These are phyloP conservation scores for Argentina silus DNA, from an alignment of 2,797 vertebrate genomes.

Conservation along the genomic window DNA sequence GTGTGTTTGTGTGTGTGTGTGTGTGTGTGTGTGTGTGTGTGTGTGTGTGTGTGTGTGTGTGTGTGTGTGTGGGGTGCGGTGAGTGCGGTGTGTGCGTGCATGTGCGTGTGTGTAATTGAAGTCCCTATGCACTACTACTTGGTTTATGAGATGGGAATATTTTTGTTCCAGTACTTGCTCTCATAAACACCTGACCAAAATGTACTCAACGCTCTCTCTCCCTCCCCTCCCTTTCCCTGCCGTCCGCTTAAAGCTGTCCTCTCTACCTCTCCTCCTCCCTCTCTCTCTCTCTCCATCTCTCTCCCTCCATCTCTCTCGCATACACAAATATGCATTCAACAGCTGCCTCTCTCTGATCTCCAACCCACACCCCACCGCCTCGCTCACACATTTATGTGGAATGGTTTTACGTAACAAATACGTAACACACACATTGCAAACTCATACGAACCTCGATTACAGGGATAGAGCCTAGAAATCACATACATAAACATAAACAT, in stretches of 20 bases:
- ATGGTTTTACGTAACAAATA: constrained; percentile 72
- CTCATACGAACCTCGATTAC: constrained; percentile 10
- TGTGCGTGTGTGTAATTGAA: too few relatives aligned
- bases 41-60: background rate
- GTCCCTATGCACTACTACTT: too few relatives aligned
- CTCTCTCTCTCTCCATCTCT: constrained; percentile 16
- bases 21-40: background rate
- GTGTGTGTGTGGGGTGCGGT: background rate
- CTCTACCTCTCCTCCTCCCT: constrained; percentile 38
- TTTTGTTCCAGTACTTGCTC: background rate
- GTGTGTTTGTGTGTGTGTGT: background rate
- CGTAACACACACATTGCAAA: constrained; percentile 36
- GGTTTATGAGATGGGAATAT: too few relatives aligned
- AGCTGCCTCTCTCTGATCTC: constrained; percentile 73
- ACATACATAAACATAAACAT: constrained; percentile 17
- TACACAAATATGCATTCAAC: constrained; percentile 70
- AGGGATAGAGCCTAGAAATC: constrained; percentile 11
- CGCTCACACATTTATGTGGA: constrained; percentile 74
- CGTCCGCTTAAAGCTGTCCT: constrained; percentile 16
- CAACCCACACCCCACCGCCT: constrained; percentile 69
- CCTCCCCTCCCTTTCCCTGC: constrained; percentile 8
- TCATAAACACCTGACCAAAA: background rate
- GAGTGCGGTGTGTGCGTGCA: background rate
- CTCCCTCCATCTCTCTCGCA: constrained; percentile 43
- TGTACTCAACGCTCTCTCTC: background rate